Evolutionary conservation across 2,797 vertebrate species (phyloP).

Genomic region (Natrix natrix): DNA sequence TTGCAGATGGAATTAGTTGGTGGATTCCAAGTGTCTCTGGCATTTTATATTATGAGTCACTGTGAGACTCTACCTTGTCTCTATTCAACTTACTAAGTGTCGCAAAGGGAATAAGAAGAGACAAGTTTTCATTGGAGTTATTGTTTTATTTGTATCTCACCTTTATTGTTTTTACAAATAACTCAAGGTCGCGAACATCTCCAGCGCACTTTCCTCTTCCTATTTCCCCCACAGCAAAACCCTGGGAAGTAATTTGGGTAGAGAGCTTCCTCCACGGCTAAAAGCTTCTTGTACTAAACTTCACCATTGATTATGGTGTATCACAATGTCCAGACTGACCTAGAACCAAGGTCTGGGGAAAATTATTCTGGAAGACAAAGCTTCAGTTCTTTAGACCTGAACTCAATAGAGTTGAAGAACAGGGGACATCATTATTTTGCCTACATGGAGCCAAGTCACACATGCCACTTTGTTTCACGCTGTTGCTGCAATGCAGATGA

Average conservation of each 20-base stretch:
- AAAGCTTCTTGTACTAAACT: background rate
- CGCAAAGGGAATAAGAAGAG: background rate
- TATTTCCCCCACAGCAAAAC: too few species aligned
- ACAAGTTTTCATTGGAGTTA: background rate
- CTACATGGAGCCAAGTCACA: background rate
- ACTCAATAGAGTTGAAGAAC: background rate
- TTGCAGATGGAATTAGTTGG: background rate
- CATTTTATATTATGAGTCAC: background rate
- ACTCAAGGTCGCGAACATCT: too few species aligned
- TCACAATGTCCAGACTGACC: background rate
- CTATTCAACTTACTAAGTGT: background rate
- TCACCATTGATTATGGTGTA: background rate
- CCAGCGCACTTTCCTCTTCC: too few species aligned
- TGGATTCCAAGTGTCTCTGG: background rate
- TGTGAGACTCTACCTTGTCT: background rate
- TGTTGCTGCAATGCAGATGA: background rate
- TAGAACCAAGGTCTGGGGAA: background rate
- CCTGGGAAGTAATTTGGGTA: too few species aligned
- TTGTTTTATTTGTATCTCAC: background rate
- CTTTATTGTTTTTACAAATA: too few species aligned
- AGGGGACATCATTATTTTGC: background rate
- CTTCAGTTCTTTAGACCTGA: background rate
- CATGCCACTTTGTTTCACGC: background rate
- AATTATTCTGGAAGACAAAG: background rate
- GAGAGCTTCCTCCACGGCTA: background rate